Base-by-base conservation (phyloP, 1,140 invertebrate genomes). In the Drosophila arawakana region DNA sequence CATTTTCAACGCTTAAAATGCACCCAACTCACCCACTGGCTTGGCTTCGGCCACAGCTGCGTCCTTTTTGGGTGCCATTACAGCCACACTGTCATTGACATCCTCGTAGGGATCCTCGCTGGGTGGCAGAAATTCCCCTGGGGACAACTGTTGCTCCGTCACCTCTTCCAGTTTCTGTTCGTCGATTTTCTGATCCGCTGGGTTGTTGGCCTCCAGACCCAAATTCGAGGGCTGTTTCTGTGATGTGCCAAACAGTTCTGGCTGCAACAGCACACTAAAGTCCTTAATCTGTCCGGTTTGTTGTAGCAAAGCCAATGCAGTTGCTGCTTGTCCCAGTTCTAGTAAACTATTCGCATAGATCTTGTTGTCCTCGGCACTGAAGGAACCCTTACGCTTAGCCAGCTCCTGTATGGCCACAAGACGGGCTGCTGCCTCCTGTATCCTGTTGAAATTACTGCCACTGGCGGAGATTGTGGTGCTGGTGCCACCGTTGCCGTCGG, bases 31-130 rank as follows among this genome's bases (percentile, higher is more conserved):
- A 92, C 95, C 95, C 39, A 96, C 93, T 58, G 95, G 95, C 83
- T 95, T 95, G 2, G 95, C 95, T 91, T 96, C 95, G 55, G 95
- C 95, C 43, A 96, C 94, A 0, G 94, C 94, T 8, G 94, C 93
- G 63, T 94, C 93, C 11, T 94, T 93, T 7, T 94, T 92, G 10
- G 93, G 93, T 7, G 93, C 92, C 60, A 93, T 93, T 8, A 94
- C 92, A 10, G 93, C 84, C 3, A 93, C 92, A 7, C 81, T 81
- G 25, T 94, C 93, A 13, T 88, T 81, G 2, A 91, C 88, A 71
- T 92, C 91, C 60, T 92, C 91, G 47, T 91, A 92, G 61, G 86
- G 90, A 82, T 92, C 90, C 6, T 92, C 91, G 46, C 18, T 71
- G 50, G 81, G 77, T 2, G 91, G 88, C 73, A 91, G 50, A 7